Conservation (phyloP, 2,113 vertebrate genomes). For the Thamnophis sirtalis region DNA sequence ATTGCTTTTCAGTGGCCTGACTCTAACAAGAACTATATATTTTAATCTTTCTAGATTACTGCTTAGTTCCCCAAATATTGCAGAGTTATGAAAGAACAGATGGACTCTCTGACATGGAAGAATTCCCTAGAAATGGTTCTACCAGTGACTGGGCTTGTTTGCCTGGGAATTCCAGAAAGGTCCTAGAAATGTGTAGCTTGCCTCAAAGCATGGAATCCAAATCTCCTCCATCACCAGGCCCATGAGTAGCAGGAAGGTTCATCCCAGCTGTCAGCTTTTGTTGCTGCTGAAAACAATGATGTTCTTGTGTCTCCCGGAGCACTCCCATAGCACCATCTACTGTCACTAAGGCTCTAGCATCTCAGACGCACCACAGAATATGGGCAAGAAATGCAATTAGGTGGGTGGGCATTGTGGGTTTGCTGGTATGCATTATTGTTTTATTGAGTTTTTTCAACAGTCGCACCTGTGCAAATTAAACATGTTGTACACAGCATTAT, state of each 20-base stretch:
- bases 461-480: neutral
- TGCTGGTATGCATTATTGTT: neutral
- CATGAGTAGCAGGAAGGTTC: neutral
- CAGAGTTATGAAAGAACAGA: neutral
- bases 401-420: neutral
- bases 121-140: neutral
- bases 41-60: neutral
- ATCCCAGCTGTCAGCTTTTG: neutral
- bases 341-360: accelerated
- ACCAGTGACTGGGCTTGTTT: neutral
- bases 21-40: slow-evolving; percentile 14
- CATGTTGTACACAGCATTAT: neutral
- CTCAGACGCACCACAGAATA: neutral
- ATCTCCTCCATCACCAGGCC: neutral
- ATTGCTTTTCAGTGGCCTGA: slow-evolving; percentile 29
- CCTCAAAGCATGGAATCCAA: neutral
- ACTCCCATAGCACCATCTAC: slow-evolving; percentile 27
- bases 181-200: neutral
- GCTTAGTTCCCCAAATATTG: neutral
- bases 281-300: neutral
- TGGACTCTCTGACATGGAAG: neutral
- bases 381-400: neutral
- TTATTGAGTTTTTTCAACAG: neutral
- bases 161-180: neutral
- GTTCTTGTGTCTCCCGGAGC: neutral